phyloP scores from a whole-genome alignment of 2,113 vertebrate genomes.

The Sinocyclocheilus grahami region DNA sequence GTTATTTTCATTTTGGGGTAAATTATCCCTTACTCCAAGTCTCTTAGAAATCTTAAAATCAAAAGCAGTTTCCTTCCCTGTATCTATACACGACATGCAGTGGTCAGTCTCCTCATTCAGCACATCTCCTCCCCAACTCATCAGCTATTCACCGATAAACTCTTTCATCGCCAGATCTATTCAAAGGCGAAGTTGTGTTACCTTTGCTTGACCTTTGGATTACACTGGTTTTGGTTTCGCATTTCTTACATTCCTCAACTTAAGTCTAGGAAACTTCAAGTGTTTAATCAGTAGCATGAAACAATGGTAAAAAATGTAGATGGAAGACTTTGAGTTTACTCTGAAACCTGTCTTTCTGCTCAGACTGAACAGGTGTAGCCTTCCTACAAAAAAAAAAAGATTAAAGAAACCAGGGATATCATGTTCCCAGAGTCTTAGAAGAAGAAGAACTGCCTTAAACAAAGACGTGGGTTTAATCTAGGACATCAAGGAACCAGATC shows the following conservation, averaged over 20 bases:
- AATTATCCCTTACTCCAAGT: too few species aligned
- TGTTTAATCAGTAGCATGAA: conserved; percentile 28
- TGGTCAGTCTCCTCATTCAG: background rate
- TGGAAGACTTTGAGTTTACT: conserved; percentile 51
- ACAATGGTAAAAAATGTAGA: conserved; percentile 45
- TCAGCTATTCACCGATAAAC: background rate
- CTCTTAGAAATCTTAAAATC: too few species aligned
- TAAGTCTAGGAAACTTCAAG: conserved; percentile 17
- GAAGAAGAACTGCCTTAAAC: conserved; percentile 30
- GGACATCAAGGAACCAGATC: conserved; percentile 43
- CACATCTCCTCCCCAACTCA: background rate
- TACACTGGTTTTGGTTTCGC: conserved; percentile 13
- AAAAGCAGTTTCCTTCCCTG: background rate
- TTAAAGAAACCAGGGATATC: conserved; percentile 41
- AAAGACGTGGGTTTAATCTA: conserved; percentile 42
- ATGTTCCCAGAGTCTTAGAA: conserved; percentile 38
- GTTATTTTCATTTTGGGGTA: too few species aligned
- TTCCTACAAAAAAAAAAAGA: conserved; percentile 56
- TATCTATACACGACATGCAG: background rate
- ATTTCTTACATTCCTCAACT: conserved; percentile 38
- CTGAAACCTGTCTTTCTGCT: conserved; percentile 64
- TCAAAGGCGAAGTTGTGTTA: background rate
- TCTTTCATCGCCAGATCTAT: conserved; percentile 21
- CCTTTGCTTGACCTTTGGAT: conserved; percentile 34
- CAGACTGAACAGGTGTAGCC: conserved; percentile 42